These are phyloP conservation scores for Cynocephalus volans DNA, from an alignment of 2,113 vertebrate genomes.

Conservation along the genomic window DNA sequence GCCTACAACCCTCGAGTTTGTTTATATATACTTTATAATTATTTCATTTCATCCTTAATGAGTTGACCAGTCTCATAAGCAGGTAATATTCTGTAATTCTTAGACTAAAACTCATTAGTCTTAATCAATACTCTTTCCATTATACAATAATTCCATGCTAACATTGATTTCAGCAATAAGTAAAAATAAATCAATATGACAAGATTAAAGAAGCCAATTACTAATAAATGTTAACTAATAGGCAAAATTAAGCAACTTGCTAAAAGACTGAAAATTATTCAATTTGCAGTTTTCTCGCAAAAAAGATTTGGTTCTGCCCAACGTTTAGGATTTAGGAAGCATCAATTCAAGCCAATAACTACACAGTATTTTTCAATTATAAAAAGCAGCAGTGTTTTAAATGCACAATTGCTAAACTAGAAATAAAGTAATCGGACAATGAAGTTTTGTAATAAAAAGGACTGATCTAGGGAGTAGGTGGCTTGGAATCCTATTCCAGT, in stretches of 20 bases:
- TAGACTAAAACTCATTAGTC: neutral
- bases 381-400: neutral
- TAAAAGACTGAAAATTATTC: neutral
- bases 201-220: slow-evolving; percentile 8
- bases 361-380: neutral
- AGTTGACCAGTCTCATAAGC: neutral
- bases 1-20: neutral
- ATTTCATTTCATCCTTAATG: neutral
- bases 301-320: neutral
- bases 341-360: neutral
- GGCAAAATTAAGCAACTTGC: neutral
- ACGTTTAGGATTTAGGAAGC: neutral
- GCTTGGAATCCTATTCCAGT: neutral
- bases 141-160: neutral
- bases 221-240: neutral
- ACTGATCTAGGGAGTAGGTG: neutral
- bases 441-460: neutral
- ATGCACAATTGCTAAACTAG: neutral
- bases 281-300: neutral
- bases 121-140: neutral
- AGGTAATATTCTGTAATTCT: neutral
- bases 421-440: neutral
- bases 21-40: neutral
- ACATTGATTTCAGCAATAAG: slow-evolving; percentile 20
- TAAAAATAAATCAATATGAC: slow-evolving; percentile 18